These are phyloP conservation scores for Esox masquinongy DNA, from an alignment of 2,797 vertebrate species.

Conservation along the genomic window DNA sequence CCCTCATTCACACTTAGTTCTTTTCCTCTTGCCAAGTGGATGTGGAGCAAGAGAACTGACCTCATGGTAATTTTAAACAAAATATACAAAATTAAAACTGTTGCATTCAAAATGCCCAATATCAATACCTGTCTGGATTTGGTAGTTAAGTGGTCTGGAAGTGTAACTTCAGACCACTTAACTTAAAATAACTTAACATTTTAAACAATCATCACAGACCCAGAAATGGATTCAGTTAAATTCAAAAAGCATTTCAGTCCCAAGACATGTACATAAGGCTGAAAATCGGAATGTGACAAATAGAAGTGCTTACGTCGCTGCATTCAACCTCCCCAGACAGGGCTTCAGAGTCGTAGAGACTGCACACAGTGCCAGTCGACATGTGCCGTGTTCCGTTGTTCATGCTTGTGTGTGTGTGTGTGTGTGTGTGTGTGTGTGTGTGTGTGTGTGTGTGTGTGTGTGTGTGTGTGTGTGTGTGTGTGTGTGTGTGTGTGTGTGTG, in stretches of 20 bases:
- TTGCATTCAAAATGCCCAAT: no score
- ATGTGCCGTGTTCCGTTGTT: background rate
- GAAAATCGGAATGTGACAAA: background rate
- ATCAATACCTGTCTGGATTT: no score
- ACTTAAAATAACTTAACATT: no score
- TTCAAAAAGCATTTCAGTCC: background rate
- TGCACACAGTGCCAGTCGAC: background rate
- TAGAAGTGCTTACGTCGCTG: background rate
- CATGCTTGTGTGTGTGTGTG: constrained; percentile 2
- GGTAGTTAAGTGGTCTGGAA: no score
- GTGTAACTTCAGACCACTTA: no score
- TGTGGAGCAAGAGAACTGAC: no score
- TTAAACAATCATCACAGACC: background rate
- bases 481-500: constrained; percentile 22
- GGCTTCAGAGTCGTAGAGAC: background rate
- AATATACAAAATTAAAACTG: no score
- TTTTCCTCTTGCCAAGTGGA: no score
- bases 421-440: background rate
- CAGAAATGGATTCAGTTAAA: background rate
- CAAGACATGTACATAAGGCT: no score
- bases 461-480: no score
- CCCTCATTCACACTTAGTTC: no score
- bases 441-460: background rate
- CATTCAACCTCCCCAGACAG: background rate
- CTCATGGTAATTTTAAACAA: no score